Percentiles rank a stretch among this genome's conserved stretches.
These are phyloP conservation scores for Piprites chloris DNA, from an alignment of 2,113 vertebrate genomes.

Conservation along the genomic window DNA sequence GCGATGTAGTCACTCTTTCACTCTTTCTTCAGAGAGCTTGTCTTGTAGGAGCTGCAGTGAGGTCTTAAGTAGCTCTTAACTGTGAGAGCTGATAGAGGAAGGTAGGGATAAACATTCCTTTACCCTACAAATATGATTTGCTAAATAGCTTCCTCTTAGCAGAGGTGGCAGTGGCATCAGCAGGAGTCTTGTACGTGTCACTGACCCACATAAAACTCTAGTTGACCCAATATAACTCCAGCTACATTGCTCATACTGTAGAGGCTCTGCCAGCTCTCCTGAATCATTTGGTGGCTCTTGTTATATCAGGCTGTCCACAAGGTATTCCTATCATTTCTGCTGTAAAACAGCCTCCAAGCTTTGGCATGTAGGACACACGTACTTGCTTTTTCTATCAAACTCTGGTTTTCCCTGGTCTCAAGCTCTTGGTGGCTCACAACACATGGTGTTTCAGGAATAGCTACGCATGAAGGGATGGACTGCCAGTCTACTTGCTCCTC, in stretches of 20 bases:
- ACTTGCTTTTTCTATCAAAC: not conserved
- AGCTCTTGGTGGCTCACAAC: not conserved
- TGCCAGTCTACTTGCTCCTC: not conserved
- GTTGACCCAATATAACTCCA: not conserved
- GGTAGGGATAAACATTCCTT: not conserved
- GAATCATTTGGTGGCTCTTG: not conserved
- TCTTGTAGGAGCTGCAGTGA: not conserved
- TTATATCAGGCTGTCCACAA: not conserved
- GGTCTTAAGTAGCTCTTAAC: not conserved
- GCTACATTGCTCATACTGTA: not conserved
- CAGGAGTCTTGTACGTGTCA: not conserved
- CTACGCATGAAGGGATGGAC: not conserved
- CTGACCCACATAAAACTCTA: not conserved
- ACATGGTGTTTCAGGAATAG: not conserved
- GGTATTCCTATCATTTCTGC: not conserved
- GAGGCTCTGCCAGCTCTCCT: not conserved
- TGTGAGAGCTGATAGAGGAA: not conserved
- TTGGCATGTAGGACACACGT: not conserved
- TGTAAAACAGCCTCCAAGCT: not conserved
- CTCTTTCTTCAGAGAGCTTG: not conserved
- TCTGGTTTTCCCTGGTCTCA: not conserved
- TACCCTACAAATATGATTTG: not conserved
- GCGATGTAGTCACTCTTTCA: not conserved
- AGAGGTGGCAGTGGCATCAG: not conserved
- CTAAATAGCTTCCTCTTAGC: not conserved